Evolutionary conservation across 2,797 vertebrate species (phyloP).

Genomic region (Pogonophryne albipinna): DNA sequence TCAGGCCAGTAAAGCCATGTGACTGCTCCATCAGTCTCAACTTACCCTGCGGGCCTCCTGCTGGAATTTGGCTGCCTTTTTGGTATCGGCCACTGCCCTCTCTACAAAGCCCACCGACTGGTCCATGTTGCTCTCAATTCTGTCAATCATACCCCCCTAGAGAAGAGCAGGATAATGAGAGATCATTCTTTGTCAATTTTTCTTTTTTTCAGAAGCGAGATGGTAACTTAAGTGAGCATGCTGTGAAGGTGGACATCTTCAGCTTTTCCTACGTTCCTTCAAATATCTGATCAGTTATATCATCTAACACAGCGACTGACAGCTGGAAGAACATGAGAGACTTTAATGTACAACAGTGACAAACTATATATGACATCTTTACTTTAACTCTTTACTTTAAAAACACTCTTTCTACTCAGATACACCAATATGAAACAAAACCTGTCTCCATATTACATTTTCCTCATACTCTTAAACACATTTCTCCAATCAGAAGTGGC

Average conservation of each 20-base stretch:
- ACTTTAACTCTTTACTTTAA: too few species aligned
- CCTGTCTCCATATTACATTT: too few species aligned
- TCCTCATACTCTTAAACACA: too few species aligned
- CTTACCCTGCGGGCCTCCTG: slow-evolving; percentile 96
- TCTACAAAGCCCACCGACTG: slow-evolving; percentile 97
- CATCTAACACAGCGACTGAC: neutral
- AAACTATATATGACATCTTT: neutral
- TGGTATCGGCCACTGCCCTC: slow-evolving; percentile 94
- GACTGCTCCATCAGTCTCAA: slow-evolving; percentile 5
- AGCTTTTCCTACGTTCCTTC: neutral
- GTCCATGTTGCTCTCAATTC: slow-evolving; percentile 98
- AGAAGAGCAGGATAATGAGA: neutral
- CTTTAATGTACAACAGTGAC: neutral
- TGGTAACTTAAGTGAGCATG: neutral
- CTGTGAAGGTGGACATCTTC: neutral
- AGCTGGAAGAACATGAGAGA: neutral
- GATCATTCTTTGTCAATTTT: neutral
- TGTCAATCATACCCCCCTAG: slow-evolving; percentile 95
- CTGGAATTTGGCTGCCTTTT: slow-evolving; percentile 96
- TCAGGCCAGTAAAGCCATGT: neutral
- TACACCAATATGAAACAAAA: too few species aligned
- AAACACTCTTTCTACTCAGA: too few species aligned
- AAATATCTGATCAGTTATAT: too few species aligned
- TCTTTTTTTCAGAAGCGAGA: neutral
- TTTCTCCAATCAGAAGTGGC: too few species aligned